Percentiles rank a stretch among this genome's conserved stretches.
Evolutionary conservation across 2,888 invertebrate species (phyloP).

Genomic region (Hymenopus coronatus): DNA sequence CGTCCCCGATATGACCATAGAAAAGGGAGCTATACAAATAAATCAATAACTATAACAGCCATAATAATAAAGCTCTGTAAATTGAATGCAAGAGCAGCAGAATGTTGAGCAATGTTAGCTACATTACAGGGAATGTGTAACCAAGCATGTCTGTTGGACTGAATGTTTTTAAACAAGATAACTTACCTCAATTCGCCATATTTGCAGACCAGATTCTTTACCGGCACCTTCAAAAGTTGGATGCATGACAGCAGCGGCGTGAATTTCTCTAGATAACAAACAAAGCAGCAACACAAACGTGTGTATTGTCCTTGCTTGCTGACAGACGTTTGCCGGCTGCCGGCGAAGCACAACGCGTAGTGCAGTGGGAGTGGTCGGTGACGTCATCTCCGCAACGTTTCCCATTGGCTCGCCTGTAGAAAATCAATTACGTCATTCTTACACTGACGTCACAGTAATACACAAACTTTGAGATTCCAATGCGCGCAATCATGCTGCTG

Average conservation of each 20-base stretch:
- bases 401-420: not conserved
- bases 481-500: too few relatives aligned
- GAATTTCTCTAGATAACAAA: not conserved
- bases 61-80: too few relatives aligned
- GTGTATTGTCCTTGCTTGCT: not conserved
- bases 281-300: not conserved
- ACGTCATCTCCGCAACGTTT: not conserved
- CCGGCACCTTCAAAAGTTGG: constrained; percentile 71
- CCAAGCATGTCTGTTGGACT: too few relatives aligned
- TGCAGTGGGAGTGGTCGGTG: not conserved
- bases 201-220: constrained; percentile 63
- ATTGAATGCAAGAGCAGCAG: too few relatives aligned
- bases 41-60: too few relatives aligned
- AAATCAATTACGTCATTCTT: not conserved
- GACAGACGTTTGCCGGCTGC: not conserved
- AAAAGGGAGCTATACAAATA: too few relatives aligned
- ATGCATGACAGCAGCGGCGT: constrained; percentile 32
- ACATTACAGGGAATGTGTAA: too few relatives aligned
- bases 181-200: constrained; percentile 80
- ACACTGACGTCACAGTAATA: not conserved
- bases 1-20: too few relatives aligned
- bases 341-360: not conserved
- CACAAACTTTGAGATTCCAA: not conserved
- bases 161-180: not conserved
- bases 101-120: too few relatives aligned